A percentile compares a stretch with the other conserved stretches of the same genome.
These are phyloP conservation scores for Eumeta japonica DNA, from an alignment of 1,140 invertebrate species.

Conservation along the genomic window DNA sequence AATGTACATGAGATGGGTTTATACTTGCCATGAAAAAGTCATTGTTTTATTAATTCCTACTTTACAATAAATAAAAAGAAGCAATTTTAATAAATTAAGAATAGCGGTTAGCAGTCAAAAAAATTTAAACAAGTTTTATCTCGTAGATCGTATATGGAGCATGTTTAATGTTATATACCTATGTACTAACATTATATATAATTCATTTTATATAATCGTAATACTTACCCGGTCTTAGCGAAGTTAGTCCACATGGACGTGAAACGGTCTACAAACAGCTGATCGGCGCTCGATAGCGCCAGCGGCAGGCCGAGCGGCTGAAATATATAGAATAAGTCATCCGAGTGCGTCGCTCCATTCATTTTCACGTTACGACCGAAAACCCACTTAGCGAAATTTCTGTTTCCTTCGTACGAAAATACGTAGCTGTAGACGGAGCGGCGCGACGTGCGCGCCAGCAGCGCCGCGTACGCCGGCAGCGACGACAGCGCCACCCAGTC, in stretches of 20 bases:
- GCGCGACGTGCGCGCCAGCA: conserved; percentile 23
- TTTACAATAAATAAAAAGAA: too few relatives aligned
- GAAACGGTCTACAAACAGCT: conserved; percentile 23
- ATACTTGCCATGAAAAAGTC: too few relatives aligned
- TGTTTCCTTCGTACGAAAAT: conserved; percentile 31
- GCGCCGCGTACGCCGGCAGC: conserved; percentile 24
- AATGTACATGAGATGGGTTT: too few relatives aligned
- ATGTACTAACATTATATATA: too few relatives aligned
- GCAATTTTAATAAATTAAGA: too few relatives aligned
- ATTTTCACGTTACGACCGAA: conserved; percentile 10
- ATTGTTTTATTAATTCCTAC: too few relatives aligned
- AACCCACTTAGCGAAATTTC: conserved; percentile 29
- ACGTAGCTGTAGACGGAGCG: conserved; percentile 34
- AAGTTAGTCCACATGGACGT: conserved; percentile 38
- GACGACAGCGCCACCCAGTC: conserved; percentile 36
- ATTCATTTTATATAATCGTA: background rate
- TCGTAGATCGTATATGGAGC: too few relatives aligned
- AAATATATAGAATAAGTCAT: conserved; percentile 43
- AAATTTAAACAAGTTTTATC: too few relatives aligned
- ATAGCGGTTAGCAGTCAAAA: too few relatives aligned
- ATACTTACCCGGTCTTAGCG: conserved; percentile 39
- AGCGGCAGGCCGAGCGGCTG: conserved; percentile 34
- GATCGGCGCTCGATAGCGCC: conserved; percentile 18
- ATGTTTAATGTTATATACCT: too few relatives aligned
- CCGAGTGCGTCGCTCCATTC: conserved; percentile 30